Evolutionary conservation across 2,113 vertebrate genomes (phyloP).

Genomic region (Hiodon tergisus): DNA sequence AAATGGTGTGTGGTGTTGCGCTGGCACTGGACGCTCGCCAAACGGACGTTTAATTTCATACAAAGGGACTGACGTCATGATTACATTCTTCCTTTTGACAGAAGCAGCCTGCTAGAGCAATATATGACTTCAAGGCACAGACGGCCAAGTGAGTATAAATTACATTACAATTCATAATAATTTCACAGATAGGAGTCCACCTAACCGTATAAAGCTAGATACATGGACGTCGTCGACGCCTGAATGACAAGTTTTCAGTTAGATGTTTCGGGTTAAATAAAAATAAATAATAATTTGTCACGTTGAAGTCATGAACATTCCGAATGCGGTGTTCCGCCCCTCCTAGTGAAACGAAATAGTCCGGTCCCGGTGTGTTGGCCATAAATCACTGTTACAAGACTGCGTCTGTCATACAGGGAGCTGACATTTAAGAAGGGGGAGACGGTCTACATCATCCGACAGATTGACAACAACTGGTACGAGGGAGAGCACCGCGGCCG

Average conservation of each 20-base stretch:
- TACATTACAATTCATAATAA: neutral
- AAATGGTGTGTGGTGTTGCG: neutral
- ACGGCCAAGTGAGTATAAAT: constrained; percentile 87
- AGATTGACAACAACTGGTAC: constrained; percentile 98
- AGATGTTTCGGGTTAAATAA: too few relatives aligned
- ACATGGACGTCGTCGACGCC: too few relatives aligned
- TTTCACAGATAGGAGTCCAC: too few relatives aligned
- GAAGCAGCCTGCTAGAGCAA: constrained; percentile 91
- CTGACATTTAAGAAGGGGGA: constrained; percentile 96
- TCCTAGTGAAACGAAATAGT: too few relatives aligned
- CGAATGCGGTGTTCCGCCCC: too few relatives aligned
- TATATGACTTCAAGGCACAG: constrained; percentile 98
- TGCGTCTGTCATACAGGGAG: constrained; percentile 74
- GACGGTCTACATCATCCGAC: constrained; percentile 91
- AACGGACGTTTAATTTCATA: neutral
- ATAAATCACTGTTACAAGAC: neutral
- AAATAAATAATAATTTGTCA: too few relatives aligned
- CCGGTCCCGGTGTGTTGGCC: neutral
- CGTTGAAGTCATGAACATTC: too few relatives aligned
- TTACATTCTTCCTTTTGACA: constrained; percentile 70
- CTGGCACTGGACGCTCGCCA: neutral
- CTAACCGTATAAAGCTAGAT: too few relatives aligned
- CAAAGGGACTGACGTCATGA: neutral
- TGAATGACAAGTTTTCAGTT: too few relatives aligned
- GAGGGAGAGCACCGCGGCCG: constrained; percentile 87